These are phyloP conservation scores for Paracanthobrama guichenoti DNA, from an alignment of 2,113 vertebrate species.

Conservation along the genomic window DNA sequence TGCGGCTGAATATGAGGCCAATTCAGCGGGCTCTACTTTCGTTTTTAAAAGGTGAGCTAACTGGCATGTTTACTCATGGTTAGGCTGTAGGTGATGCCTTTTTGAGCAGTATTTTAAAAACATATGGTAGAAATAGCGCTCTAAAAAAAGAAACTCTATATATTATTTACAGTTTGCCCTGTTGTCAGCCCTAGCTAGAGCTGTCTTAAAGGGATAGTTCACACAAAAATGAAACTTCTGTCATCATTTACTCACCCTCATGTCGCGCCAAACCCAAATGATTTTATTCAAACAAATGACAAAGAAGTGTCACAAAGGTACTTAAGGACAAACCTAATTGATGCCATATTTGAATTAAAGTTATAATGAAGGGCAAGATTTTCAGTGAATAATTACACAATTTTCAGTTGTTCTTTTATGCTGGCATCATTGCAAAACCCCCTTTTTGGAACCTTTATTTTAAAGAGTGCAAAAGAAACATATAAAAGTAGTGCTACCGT, in stretches of 20 bases:
- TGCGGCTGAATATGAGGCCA: conserved; percentile 19
- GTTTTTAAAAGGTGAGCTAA: conserved; percentile 21
- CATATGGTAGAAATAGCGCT: background rate
- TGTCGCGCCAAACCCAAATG: background rate
- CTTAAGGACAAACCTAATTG: background rate
- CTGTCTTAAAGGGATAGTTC: background rate
- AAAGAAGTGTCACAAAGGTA: background rate
- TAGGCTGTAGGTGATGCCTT: background rate
- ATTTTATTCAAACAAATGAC: background rate
- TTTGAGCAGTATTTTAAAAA: background rate
- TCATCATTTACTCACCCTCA: background rate
- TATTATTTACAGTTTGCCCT: conserved; percentile 21
- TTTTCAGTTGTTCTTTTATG: background rate
- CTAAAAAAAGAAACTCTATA: conserved; percentile 12
- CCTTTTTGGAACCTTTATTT: no score
- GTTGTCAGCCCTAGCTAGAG: background rate
- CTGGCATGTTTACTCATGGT: background rate
- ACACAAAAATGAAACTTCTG: background rate
- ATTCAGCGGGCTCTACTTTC: background rate
- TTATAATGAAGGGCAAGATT: background rate
- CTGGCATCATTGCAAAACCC: no score
- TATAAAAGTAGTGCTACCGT: no score
- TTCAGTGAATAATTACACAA: background rate
- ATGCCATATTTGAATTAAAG: background rate
- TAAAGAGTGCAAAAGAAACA: no score